A percentile compares a stretch with the other conserved stretches of the same genome.
Conservation (phyloP, 2,113 vertebrate species). For the Pionites leucogaster region DNA sequence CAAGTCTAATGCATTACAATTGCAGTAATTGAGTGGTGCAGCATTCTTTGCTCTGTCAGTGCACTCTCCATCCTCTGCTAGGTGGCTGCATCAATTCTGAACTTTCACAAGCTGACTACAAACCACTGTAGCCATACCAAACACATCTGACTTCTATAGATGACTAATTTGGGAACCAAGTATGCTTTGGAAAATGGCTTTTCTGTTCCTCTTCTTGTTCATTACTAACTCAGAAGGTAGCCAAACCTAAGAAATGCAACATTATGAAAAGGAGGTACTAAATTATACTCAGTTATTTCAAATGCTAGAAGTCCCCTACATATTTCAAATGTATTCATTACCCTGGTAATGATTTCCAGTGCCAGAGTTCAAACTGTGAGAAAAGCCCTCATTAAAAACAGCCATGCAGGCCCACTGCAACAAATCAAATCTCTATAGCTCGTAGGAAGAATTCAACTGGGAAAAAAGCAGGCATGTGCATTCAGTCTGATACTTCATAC, state of each 20-base stretch:
- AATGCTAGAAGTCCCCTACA: neutral
- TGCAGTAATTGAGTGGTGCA: neutral
- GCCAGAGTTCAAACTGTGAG: neutral
- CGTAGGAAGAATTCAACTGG: neutral
- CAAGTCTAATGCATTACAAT: neutral
- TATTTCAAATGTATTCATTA: neutral
- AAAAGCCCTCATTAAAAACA: neutral
- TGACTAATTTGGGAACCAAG: neutral
- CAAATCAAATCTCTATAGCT: neutral
- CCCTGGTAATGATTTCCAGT: neutral
- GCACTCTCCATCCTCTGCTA: neutral
- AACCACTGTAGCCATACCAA: neutral
- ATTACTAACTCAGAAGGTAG: neutral
- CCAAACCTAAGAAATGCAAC: neutral
- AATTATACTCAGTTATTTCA: neutral
- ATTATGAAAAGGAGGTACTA: neutral
- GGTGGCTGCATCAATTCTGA: neutral
- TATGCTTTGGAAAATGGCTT: neutral
- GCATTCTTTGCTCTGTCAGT: neutral
- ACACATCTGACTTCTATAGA: neutral
- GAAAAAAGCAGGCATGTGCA: neutral
- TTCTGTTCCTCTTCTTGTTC: neutral
- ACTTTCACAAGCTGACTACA: neutral
- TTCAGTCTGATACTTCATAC: neutral
- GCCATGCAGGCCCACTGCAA: neutral